Percentiles rank a stretch among this genome's conserved stretches.
Evolutionary conservation across 2,113 vertebrate species (phyloP).

Genomic region (Lagenorhynchus albirostris): DNA sequence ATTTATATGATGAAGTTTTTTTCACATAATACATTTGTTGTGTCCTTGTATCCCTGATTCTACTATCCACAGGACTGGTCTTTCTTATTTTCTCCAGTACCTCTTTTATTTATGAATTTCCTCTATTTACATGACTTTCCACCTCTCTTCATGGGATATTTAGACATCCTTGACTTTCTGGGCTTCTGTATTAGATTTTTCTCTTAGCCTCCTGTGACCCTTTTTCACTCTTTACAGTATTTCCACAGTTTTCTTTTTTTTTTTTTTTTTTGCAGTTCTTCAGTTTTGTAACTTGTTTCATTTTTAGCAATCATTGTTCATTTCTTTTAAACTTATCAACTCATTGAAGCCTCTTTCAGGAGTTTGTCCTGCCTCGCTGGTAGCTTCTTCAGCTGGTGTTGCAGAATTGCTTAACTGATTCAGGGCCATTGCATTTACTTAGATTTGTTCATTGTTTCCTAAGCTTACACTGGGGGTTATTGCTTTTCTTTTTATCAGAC

Average conservation of each 20-base stretch:
- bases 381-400: background rate
- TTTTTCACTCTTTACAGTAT: background rate
- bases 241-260: background rate
- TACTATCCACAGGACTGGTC: background rate
- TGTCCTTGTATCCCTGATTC: background rate
- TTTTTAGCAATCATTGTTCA: slow-evolving; percentile 19
- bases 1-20: background rate
- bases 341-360: background rate
- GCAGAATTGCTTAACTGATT: background rate
- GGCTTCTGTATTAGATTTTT: background rate
- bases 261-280: background rate
- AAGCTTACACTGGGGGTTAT: background rate
- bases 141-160: background rate
- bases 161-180: background rate
- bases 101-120: background rate
- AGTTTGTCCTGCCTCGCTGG: background rate
- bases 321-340: background rate
- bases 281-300: background rate
- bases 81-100: background rate
- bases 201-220: background rate
- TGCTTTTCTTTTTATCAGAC: background rate
- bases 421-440: background rate
- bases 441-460: slow-evolving; percentile 23
- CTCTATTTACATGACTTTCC: background rate
- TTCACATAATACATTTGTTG: background rate